phyloP scores from a whole-genome alignment of 2,797 vertebrate genomes.

The Enteromius thamalakanensis region DNA sequence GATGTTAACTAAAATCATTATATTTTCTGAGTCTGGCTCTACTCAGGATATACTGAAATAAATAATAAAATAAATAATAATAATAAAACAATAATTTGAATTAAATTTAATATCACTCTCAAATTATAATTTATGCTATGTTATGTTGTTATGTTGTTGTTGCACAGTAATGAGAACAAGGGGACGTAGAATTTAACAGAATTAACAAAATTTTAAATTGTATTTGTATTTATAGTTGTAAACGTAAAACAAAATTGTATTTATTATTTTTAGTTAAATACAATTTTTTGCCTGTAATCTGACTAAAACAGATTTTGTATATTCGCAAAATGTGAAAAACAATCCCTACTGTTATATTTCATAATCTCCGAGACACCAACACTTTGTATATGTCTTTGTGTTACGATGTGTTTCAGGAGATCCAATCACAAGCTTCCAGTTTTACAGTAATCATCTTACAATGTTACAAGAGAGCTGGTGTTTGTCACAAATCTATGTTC shows the following conservation, averaged over 20 bases:
- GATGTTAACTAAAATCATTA: background rate
- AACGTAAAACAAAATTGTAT: no score
- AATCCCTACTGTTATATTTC: background rate
- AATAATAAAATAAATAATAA: background rate
- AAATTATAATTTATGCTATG: no score
- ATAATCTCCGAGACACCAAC: background rate
- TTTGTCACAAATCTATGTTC: background rate
- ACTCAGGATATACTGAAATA: background rate
- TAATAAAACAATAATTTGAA: background rate
- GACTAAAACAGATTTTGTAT: background rate
- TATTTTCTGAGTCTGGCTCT: background rate
- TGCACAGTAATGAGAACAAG: no score
- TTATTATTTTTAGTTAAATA: no score
- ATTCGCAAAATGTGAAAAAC: background rate
- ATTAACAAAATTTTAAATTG: no score
- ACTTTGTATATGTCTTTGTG: background rate
- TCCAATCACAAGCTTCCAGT: background rate
- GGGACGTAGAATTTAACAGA: no score
- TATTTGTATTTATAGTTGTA: no score
- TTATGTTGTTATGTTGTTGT: no score
- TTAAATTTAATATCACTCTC: background rate
- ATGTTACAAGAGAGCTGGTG: background rate
- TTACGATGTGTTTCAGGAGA: background rate
- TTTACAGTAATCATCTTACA: background rate
- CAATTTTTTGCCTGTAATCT: background rate